These are phyloP conservation scores for Chinchilla lanigera DNA, from an alignment of 2,113 vertebrate genomes.

Conservation along the genomic window DNA sequence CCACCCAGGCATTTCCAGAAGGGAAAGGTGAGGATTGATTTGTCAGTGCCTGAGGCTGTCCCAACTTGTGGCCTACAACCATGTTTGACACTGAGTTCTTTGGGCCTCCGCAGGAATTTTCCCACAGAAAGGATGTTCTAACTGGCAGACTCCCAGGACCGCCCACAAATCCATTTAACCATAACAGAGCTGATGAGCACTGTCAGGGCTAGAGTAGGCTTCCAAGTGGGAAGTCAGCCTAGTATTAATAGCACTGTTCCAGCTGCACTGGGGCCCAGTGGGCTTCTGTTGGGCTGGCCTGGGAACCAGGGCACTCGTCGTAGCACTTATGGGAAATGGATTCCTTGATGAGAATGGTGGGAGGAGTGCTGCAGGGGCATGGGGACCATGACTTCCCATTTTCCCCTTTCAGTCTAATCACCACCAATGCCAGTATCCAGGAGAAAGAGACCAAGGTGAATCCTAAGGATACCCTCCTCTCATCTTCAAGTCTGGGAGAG, in stretches of 20 bases:
- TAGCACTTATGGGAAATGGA: conserved; percentile 67
- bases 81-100: conserved; percentile 71
- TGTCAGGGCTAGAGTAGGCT: conserved; percentile 69
- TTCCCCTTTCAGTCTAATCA: conserved; percentile 5
- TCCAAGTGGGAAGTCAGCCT: conserved; percentile 79
- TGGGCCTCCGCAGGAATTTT: conserved; percentile 77
- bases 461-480: conserved; percentile 4
- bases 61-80: conserved; percentile 56
- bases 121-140: conserved; percentile 83
- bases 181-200: conserved; percentile 75
- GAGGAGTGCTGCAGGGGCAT: neutral
- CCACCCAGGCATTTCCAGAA: conserved; percentile 35
- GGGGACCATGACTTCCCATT: conserved; percentile 32
- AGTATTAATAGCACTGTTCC: conserved; percentile 79
- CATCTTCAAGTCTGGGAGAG: neutral
- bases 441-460: conserved; percentile 51
- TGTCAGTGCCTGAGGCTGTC: conserved; percentile 60
- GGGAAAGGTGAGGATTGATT: conserved; percentile 59
- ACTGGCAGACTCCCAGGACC: conserved; percentile 81
- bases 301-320: conserved; percentile 59
- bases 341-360: conserved; percentile 61
- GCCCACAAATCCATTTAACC: conserved; percentile 79
- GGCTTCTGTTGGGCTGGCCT: conserved; percentile 69
- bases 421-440: neutral
- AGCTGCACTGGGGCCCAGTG: conserved; percentile 66